Conservation (phyloP, 2,888 invertebrate genomes). For the Lucinisca nassula region DNA sequence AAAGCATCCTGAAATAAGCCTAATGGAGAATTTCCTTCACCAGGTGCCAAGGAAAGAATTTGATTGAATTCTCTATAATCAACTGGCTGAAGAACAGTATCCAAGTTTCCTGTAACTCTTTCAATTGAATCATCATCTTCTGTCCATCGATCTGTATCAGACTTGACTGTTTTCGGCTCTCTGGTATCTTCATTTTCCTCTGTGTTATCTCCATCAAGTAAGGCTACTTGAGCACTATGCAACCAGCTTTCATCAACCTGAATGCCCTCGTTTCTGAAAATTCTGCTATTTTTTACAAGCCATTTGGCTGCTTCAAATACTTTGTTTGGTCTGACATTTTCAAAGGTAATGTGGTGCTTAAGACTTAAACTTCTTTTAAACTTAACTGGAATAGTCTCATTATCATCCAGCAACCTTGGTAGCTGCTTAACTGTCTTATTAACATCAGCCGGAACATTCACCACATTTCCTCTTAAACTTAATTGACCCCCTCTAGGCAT, state of each 20-base stretch:
- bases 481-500: not conserved
- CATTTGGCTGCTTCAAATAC: slow-evolving; percentile 13
- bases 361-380: not conserved
- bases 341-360: not conserved
- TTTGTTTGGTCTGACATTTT: slow-evolving; percentile 25
- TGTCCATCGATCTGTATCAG: slow-evolving; percentile 28
- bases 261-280: slow-evolving; percentile 24
- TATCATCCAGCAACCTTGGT: not conserved
- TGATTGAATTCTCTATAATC: not conserved
- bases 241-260: slow-evolving; percentile 25
- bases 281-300: slow-evolving; percentile 14
- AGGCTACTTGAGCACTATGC: not conserved
- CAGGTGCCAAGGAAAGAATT: slow-evolving; percentile 33
- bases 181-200: not conserved
- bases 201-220: not conserved
- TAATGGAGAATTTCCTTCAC: slow-evolving; percentile 22
- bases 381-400: slow-evolving; percentile 3
- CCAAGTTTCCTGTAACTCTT: not conserved
- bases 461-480: not conserved
- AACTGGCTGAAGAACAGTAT: slow-evolving; percentile 26
- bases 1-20: slow-evolving; percentile 12
- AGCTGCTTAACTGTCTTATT: not conserved
- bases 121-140: slow-evolving; percentile 27
- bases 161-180: not conserved
- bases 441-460: slow-evolving; percentile 6